Evolutionary conservation across 2,888 invertebrate genomes (phyloP).

Genomic region (Drosophila atripex): DNA sequence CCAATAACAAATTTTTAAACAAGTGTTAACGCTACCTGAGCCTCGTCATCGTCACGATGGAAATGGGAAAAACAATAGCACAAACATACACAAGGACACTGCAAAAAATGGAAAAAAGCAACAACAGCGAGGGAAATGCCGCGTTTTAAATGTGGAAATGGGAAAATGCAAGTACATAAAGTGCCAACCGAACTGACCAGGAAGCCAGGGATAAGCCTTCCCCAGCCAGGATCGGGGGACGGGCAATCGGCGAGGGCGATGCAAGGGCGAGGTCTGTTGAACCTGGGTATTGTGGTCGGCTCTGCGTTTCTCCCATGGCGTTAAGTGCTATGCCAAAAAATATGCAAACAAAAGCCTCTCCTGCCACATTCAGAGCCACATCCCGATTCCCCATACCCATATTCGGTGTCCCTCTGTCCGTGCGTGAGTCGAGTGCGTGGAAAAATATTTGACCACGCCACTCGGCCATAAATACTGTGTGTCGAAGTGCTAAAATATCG

Average conservation of each 20-base stretch:
- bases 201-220: conserved; percentile 42
- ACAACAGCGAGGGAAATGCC: conserved; percentile 28
- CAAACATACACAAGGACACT: not conserved
- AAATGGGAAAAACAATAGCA: conserved; percentile 32
- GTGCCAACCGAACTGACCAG: conserved; percentile 32
- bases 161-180: conserved; percentile 52
- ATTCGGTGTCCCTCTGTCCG: not conserved
- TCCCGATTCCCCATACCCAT: conserved; percentile 32
- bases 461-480: conserved; percentile 28
- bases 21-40: conserved; percentile 76
- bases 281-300: conserved; percentile 58
- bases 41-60: conserved; percentile 30
- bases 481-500: conserved; percentile 10
- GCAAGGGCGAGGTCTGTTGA: conserved; percentile 16
- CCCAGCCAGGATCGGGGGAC: conserved; percentile 20
- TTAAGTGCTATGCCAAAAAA: conserved; percentile 57
- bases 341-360: conserved; percentile 50
- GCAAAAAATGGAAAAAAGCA: conserved; percentile 3
- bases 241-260: conserved; percentile 2
- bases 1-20: conserved; percentile 77
- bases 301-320: conserved; percentile 37
- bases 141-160: conserved; percentile 60
- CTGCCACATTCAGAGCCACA: conserved; percentile 14
- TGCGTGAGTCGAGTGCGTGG: conserved; percentile 54
- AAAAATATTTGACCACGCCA: conserved; percentile 46